Percentiles rank a stretch among this genome's conserved stretches.
These are phyloP conservation scores for Epizoanthus rinbou DNA, from an alignment of 92 coral and sea anemone species.

Conservation along the genomic window DNA sequence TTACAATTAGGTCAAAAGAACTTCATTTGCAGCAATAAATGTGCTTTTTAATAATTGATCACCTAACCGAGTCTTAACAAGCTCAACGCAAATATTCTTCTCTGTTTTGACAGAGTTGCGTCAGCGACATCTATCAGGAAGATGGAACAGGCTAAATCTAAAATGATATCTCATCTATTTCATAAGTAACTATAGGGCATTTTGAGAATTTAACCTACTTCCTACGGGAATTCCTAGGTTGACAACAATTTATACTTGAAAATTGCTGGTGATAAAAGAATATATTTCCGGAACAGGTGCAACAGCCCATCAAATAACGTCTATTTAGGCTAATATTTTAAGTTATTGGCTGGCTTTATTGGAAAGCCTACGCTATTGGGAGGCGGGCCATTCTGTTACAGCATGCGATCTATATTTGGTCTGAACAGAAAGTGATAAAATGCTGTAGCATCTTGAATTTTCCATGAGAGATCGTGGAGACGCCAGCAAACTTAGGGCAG, in stretches of 20 bases:
- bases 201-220: background rate
- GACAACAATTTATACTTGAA: background rate
- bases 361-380: constrained; percentile 34
- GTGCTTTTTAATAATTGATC: constrained; percentile 25
- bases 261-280: background rate
- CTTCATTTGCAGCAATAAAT: constrained; percentile 35
- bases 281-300: constrained; percentile 23
- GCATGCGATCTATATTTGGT: constrained; percentile 30
- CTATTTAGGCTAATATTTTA: constrained; percentile 28
- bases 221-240: no score
- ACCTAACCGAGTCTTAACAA: constrained; percentile 31
- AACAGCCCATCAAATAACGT: constrained; percentile 16
- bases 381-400: constrained; percentile 13
- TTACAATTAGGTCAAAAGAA: constrained; percentile 26
- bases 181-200: background rate
- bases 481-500: background rate
- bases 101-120: constrained; percentile 11
- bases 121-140: background rate
- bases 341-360: constrained; percentile 36
- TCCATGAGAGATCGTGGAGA: background rate
- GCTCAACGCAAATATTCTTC: constrained; percentile 7
- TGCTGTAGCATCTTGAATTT: constrained; percentile 7
- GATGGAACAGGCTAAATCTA: background rate
- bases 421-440: constrained; percentile 11
- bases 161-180: background rate